Percentiles rank a stretch among this genome's conserved stretches.
Evolutionary conservation across 1,140 invertebrate genomes (phyloP).

Genomic region (Bombus sylvicola): DNA sequence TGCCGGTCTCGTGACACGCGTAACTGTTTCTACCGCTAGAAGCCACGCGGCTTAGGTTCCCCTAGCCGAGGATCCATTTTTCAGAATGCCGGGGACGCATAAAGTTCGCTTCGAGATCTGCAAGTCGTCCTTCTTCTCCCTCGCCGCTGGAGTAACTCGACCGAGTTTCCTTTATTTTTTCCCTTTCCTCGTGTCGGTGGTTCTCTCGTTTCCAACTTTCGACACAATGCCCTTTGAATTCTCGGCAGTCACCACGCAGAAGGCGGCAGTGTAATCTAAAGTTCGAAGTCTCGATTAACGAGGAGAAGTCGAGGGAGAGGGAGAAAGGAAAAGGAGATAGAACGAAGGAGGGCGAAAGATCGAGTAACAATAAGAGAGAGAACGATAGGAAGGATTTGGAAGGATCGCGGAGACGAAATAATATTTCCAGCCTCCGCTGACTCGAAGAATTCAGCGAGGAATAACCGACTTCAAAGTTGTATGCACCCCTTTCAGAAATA

Average conservation of each 20-base stretch:
- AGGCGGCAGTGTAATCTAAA: constrained; percentile 67
- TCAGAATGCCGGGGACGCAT: constrained; percentile 33
- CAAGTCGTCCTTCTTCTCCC: constrained; percentile 17
- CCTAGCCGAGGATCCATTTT: constrained; percentile 32
- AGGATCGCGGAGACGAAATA: constrained; percentile 53
- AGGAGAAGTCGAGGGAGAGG: constrained; percentile 37
- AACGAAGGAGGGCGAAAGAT: background rate
- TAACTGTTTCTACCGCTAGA: constrained; percentile 4
- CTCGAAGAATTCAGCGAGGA: constrained; percentile 57
- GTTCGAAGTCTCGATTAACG: constrained; percentile 70
- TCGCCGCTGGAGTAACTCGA: constrained; percentile 42
- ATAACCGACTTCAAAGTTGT: constrained; percentile 58
- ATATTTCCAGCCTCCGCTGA: constrained; percentile 54
- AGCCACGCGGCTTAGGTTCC: background rate
- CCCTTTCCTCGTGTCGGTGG: background rate
- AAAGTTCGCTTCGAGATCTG: constrained; percentile 15
- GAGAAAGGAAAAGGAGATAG: too few relatives aligned
- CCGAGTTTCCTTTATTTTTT: background rate
- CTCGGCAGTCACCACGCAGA: constrained; percentile 42
- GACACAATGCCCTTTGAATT: constrained; percentile 67
- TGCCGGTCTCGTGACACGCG: background rate
- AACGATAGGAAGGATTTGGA: background rate
- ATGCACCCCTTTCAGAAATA: constrained; percentile 21
- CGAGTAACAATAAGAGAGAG: constrained; percentile 14
- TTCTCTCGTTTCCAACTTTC: constrained; percentile 62